Base-by-base conservation (phyloP, 2,888 invertebrate genomes). In the Hemicrepidius hirtus region DNA sequence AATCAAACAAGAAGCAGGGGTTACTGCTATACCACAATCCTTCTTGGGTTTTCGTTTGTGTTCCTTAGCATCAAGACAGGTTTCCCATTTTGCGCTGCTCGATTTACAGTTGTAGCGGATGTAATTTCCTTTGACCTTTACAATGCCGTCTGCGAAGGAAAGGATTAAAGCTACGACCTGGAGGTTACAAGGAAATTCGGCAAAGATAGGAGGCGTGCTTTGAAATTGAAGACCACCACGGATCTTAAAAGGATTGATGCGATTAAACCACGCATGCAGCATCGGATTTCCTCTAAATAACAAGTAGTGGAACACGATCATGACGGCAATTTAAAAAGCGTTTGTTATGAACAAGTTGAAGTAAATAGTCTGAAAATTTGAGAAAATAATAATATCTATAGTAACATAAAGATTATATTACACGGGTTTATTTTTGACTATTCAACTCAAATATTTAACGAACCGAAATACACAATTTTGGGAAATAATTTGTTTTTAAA, bases 51-150 rank as follows among this genome's bases (percentile, higher is more conserved):
- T 53, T 53, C 18, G 53, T 53, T 13, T 53, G 21, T 20, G 53
- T 12, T 32, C 53, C 28, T n/a, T 4, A 32, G 28, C 28, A 12
- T 53, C 53, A 53, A 28, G 32, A 53, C 57, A 60, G 28, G 28
- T 60, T 44, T 44, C 24, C 13, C n/a, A 21, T 41, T 37, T 53
- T n/a, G 53, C 32, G 46, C 57, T 59, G 57, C 59, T 24, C 44
- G 35, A 59, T 18, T 46, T 44, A 37, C 67, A 59, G 44, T 67
- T 57, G 67, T 59, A 67, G 32, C 24, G 67, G n/a, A 67, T 67
- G 67, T 67, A 67, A 67, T 67, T 57, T 67, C 57, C 67, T 67
- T 55, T 67, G 57, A 57, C 67, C 67, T 67, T 32, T 57, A 67
- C 57, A 67, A 46, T 44, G 20, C 13, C 24, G 44, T 21, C 55